Evolutionary conservation across 2,888 invertebrate species (phyloP).

Genomic region (Mesorhabditis spiculigera): DNA sequence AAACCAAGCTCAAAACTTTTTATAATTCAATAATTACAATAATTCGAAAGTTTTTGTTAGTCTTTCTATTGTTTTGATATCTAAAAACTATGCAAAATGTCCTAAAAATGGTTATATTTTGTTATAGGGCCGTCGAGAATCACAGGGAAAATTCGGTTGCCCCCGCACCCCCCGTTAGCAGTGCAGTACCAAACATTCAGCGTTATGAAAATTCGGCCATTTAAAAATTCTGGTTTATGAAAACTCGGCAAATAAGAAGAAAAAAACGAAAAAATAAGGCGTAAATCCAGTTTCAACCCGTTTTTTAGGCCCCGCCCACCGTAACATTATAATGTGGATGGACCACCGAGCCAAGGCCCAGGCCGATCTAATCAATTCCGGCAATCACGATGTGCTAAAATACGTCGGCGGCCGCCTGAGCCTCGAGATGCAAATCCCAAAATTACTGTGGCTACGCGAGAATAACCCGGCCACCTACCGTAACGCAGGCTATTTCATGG

Average conservation of each 20-base stretch:
- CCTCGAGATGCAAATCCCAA: conserved; percentile 93
- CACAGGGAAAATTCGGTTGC: too few species aligned
- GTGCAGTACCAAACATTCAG: background rate
- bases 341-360: conserved; percentile 81
- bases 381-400: conserved; percentile 73
- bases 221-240: background rate
- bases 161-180: background rate
- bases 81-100: too few species aligned
- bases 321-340: conserved; percentile 84
- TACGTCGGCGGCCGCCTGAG: conserved; percentile 88
- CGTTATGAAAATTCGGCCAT: background rate
- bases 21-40: too few species aligned
- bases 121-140: too few species aligned
- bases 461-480: conserved; percentile 19
- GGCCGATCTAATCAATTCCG: conserved; percentile 76
- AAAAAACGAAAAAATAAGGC: background rate
- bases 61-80: too few species aligned
- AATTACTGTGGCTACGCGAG: conserved; percentile 84
- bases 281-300: background rate
- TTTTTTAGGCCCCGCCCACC: background rate
- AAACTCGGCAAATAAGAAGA: too few species aligned
- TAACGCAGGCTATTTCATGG: conserved; percentile 3
- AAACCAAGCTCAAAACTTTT: too few species aligned
- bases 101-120: too few species aligned
- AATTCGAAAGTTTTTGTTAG: too few species aligned